These are phyloP conservation scores for Oriolus oriolus DNA, from an alignment of 2,113 vertebrate species.

Conservation along the genomic window DNA sequence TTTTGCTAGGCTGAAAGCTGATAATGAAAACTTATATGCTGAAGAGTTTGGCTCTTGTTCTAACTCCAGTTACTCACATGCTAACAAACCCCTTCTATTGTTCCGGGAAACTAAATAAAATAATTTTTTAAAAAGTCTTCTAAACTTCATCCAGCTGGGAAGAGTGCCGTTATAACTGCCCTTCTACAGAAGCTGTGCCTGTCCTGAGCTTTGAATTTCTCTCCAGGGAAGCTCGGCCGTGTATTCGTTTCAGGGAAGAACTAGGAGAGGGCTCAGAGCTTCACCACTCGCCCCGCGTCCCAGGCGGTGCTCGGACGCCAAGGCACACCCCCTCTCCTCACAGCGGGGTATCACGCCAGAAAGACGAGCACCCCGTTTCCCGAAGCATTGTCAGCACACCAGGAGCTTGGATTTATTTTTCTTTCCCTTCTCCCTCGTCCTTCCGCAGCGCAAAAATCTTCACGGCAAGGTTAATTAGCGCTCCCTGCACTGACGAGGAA, in stretches of 20 bases:
- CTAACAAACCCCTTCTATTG: background rate
- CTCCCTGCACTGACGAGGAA: background rate
- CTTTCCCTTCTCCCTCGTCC: background rate
- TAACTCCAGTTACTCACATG: background rate
- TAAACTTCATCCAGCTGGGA: background rate
- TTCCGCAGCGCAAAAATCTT: background rate
- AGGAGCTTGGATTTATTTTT: background rate
- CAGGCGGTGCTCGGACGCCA: background rate
- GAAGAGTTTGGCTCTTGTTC: slow-evolving; percentile 39
- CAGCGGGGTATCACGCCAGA: background rate
- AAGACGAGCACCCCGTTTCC: background rate
- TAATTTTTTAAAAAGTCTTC: background rate
- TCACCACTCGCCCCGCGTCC: background rate
- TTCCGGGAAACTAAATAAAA: background rate
- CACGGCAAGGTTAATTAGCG: background rate
- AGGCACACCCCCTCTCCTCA: background rate
- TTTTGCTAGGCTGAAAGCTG: slow-evolving; percentile 60
- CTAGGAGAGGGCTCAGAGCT: background rate
- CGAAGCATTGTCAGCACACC: background rate
- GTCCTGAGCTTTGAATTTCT: background rate
- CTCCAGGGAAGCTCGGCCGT: background rate
- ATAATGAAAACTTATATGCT: slow-evolving; percentile 56
- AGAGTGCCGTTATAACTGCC: background rate
- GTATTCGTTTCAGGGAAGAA: slow-evolving; percentile 23
- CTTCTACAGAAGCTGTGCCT: background rate